Evolutionary conservation across 2,113 vertebrate species (phyloP).

Genomic region (Tenrec ecaudatus): DNA sequence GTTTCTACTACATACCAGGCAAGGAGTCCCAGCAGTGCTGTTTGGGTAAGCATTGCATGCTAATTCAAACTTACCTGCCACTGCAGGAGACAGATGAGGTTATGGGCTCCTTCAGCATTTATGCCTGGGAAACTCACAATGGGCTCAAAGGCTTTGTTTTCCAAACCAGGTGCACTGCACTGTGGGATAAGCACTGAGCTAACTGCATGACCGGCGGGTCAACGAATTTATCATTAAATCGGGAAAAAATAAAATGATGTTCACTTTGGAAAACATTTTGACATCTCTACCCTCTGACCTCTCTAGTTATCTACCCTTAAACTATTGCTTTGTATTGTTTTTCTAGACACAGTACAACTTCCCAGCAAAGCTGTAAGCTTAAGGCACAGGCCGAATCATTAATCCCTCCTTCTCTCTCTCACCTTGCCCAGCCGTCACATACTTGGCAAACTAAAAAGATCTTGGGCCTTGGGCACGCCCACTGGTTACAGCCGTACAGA

Average conservation of each 20-base stretch:
- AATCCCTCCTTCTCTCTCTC: conserved; percentile 15
- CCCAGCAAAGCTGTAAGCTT: background rate
- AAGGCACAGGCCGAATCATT: background rate
- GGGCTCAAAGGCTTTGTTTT: background rate
- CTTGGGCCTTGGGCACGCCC: background rate
- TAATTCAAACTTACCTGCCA: too few relatives aligned
- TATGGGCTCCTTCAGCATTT: too few relatives aligned
- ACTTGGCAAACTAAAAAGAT: background rate
- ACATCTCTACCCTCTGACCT: background rate
- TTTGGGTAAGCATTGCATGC: too few relatives aligned
- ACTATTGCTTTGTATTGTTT: background rate
- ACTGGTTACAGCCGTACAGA: background rate
- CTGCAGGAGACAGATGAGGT: too few relatives aligned
- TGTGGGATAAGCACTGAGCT: background rate
- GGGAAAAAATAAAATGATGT: background rate
- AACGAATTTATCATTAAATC: background rate
- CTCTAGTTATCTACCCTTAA: background rate
- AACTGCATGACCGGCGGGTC: background rate
- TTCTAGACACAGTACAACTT: background rate
- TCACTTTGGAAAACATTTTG: background rate
- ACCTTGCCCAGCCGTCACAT: background rate
- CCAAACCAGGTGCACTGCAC: background rate
- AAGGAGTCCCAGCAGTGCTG: too few relatives aligned
- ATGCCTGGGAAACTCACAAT: background rate
- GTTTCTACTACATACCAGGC: background rate